Evolutionary conservation across 1,140 invertebrate genomes (phyloP), one percentile per base, ranked within the genome.

Genomic region (Ceratitis capitata): DNA sequence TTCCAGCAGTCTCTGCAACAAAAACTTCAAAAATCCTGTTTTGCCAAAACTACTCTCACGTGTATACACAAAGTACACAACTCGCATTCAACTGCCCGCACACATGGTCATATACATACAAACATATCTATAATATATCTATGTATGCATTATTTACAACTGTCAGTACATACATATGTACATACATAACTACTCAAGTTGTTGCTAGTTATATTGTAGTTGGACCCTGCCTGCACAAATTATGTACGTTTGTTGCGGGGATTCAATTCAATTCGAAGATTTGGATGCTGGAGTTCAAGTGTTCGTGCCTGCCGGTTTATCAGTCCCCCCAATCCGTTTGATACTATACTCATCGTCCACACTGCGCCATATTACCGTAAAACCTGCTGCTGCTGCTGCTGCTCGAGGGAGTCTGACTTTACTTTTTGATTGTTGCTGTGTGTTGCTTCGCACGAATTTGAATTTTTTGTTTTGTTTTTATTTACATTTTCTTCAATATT

Each of bases 241-340:
- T 39, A 78, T 14, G 39, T 45, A 42, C 26, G 39, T 35, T 1
- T 78, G 69, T 26, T 23, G 4, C 2, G 16, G 6, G 42, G 2
- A 45, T 78, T 78, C 69, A 2, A 78, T 78, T 78, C 39, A 78
- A 10, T 78, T 45, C 69, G 69, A 78, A 78, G 69, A 78, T 78
- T 78, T 78, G 69, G 69, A 78, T 78, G 69, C 69, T 78, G 69
- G 69, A 78, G n/a, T 78, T 42, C 69, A 78, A 78, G 69, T 74
- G 69, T 74, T 74, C 19, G 39, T 74, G n/a, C 29, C 61, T 74
- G n/a, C 69, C 35, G 19, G 35, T 45, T 42, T 19, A 4, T 19
- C 19, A 23, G 3, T 5, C 35, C 35, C 69, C 12, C 35, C 35
- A 16, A 19, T 26, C 26, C 56, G 2, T 61, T 7, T 26, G 10